Conservation (phyloP, 2,888 invertebrate genomes). For the Saturnia japonica region DNA sequence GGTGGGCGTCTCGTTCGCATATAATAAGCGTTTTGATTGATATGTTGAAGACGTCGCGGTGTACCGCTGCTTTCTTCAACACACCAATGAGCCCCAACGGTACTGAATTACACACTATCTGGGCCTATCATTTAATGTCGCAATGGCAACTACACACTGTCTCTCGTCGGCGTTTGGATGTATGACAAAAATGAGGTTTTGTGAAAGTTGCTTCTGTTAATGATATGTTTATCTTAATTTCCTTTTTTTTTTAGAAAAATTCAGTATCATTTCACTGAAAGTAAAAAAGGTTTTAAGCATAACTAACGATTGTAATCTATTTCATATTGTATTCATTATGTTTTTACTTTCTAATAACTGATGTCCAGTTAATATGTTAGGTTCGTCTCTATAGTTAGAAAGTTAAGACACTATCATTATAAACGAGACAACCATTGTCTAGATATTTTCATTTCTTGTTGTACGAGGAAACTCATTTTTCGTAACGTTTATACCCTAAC, state of each 20-base stretch:
- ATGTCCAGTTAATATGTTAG: background rate
- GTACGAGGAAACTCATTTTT: background rate
- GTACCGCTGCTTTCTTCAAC: constrained; percentile 77
- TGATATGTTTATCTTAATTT: background rate
- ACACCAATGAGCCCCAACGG: constrained; percentile 76
- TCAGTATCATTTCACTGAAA: background rate
- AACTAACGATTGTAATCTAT: background rate
- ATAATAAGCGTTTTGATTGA: constrained; percentile 77
- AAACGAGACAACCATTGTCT: background rate
- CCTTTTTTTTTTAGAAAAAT: background rate
- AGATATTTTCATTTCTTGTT: background rate
- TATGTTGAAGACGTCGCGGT: constrained; percentile 70
- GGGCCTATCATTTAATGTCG: constrained; percentile 72
- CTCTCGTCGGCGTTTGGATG: background rate
- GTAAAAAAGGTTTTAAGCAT: background rate
- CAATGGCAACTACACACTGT: constrained; percentile 56
- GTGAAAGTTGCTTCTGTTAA: background rate
- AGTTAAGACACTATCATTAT: background rate
- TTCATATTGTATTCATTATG: background rate
- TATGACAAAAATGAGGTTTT: background rate
- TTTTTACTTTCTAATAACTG: background rate
- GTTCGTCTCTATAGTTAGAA: background rate
- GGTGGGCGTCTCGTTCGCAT: constrained; percentile 53
- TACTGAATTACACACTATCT: constrained; percentile 75
- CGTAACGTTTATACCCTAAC: background rate